A percentile compares a stretch with the other conserved stretches of the same genome.
Evolutionary conservation across 2,888 invertebrate species (phyloP).

Genomic region (Tanypteryx hageni): DNA sequence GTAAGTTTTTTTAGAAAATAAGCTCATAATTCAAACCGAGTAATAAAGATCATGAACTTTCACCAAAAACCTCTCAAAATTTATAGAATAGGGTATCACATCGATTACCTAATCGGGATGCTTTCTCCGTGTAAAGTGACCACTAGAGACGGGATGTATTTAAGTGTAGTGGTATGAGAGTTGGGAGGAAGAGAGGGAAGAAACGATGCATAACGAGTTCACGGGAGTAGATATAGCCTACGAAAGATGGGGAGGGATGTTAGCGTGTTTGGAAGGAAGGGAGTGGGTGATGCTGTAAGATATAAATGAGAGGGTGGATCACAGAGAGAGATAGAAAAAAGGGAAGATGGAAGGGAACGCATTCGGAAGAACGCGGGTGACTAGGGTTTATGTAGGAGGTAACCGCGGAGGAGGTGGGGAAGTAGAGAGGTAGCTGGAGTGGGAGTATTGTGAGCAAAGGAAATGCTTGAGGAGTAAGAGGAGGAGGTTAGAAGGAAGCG

Average conservation of each 20-base stretch:
- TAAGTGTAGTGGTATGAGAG: not conserved
- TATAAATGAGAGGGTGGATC: conserved; percentile 49
- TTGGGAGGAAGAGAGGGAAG: not conserved
- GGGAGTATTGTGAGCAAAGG: not conserved
- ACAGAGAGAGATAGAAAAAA: too few relatives aligned
- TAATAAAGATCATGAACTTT: too few relatives aligned
- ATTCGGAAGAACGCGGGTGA: not conserved
- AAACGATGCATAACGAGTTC: not conserved
- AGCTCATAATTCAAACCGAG: too few relatives aligned
- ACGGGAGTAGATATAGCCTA: not conserved
- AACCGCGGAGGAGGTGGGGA: not conserved
- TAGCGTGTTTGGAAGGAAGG: not conserved
- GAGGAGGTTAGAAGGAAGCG: not conserved
- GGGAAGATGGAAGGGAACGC: not conserved
- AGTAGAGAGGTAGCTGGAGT: not conserved
- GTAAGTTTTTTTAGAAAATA: too few relatives aligned
- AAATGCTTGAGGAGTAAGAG: too few relatives aligned
- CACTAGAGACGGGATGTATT: not conserved
- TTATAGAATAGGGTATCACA: too few relatives aligned
- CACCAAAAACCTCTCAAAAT: too few relatives aligned
- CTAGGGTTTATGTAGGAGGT: not conserved
- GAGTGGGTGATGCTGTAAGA: not conserved
- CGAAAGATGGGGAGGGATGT: not conserved
- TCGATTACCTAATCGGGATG: not conserved
- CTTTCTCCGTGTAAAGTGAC: not conserved